Evolutionary conservation across 2,888 invertebrate species (phyloP).

Genomic region (Bruchidius siliquastri): DNA sequence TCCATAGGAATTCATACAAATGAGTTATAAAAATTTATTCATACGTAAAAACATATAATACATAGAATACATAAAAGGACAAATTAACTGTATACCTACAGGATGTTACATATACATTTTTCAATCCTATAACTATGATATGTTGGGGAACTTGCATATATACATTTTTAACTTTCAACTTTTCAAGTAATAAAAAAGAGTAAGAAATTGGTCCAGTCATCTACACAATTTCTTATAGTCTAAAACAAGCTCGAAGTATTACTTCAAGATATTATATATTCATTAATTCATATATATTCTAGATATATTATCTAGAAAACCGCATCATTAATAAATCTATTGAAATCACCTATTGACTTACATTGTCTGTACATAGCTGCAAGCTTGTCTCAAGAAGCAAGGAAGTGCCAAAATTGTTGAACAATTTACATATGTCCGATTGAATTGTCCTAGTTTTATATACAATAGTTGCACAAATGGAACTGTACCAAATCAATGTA

Average conservation of each 20-base stretch:
- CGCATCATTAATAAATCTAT: neutral
- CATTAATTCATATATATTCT: too few relatives aligned
- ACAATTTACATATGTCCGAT: too few relatives aligned
- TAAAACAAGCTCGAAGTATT: neutral
- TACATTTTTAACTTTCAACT: conserved; percentile 20
- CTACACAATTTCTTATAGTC: conserved; percentile 35
- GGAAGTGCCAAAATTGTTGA: neutral
- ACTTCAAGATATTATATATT: neutral
- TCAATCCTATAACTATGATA: conserved; percentile 31
- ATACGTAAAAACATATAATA: conserved; percentile 21
- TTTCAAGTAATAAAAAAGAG: conserved; percentile 38
- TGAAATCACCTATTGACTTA: neutral
- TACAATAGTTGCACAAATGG: too few relatives aligned
- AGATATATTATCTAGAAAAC: neutral
- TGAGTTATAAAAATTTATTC: conserved; percentile 21
- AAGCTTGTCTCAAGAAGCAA: neutral
- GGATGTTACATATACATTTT: conserved; percentile 13
- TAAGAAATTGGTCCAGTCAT: conserved; percentile 47
- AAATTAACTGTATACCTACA: conserved; percentile 19
- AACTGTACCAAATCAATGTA: too few relatives aligned
- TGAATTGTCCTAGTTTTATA: too few relatives aligned
- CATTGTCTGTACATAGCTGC: neutral
- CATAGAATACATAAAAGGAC: conserved; percentile 19
- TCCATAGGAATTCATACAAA: neutral
- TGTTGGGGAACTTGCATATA: conserved; percentile 29